Conservation (phyloP, 2,888 invertebrate species). For the Erebia epiphron region DNA sequence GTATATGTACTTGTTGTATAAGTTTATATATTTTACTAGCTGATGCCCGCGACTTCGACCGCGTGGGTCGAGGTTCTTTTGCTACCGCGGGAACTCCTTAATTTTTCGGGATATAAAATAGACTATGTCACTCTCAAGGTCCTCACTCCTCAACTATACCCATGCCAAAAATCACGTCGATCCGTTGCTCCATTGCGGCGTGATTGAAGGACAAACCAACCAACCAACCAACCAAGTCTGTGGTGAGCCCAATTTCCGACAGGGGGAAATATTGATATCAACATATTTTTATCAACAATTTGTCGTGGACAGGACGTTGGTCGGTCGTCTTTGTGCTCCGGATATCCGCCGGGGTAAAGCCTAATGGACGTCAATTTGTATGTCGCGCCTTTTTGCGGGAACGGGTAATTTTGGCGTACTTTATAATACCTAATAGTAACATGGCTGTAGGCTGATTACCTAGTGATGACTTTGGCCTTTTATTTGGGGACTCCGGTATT, state of each 20-base stretch:
- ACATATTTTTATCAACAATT: background rate
- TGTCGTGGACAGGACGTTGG: background rate
- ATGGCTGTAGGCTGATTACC: too few relatives aligned
- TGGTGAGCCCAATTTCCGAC: constrained; percentile 6
- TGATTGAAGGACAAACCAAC: too few relatives aligned
- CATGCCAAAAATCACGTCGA: too few relatives aligned
- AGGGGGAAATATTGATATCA: background rate
- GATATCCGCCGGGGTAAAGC: constrained; percentile 12
- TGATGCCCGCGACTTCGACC: background rate
- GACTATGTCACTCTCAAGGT: background rate
- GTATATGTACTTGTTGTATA: too few relatives aligned
- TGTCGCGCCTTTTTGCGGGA: background rate
- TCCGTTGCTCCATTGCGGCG: too few relatives aligned
- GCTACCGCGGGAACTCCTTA: background rate
- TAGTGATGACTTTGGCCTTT: too few relatives aligned
- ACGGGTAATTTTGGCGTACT: background rate
- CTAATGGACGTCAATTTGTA: constrained; percentile 1
- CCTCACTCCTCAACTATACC: too few relatives aligned
- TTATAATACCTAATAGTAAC: too few relatives aligned
- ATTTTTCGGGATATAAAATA: too few relatives aligned
- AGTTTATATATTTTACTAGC: background rate
- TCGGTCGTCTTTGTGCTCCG: constrained; percentile 8
- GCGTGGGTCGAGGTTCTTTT: background rate
- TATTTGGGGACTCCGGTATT: too few relatives aligned
- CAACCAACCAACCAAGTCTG: too few relatives aligned